phyloP scores from a whole-genome alignment of 2,113 vertebrate species.

The Lepus europaeus region DNA sequence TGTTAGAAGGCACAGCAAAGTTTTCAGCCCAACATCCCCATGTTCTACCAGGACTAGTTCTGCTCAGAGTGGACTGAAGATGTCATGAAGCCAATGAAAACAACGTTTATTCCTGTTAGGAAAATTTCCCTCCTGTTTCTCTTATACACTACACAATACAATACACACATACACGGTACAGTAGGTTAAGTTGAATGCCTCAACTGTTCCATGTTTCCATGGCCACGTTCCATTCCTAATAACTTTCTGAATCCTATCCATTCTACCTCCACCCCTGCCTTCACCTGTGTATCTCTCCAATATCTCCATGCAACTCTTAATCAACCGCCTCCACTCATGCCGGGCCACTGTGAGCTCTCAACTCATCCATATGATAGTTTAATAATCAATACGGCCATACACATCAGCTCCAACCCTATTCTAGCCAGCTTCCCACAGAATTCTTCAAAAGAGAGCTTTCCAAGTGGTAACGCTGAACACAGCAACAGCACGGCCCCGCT shows the following conservation, averaged over 20 bases:
- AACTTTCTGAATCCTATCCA: neutral
- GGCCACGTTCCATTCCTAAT: neutral
- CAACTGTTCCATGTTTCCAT: neutral
- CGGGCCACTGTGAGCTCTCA: neutral
- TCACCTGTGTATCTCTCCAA: neutral
- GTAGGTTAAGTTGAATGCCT: neutral
- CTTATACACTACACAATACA: neutral
- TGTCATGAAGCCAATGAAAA: neutral
- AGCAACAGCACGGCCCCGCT: neutral
- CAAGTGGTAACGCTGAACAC: neutral
- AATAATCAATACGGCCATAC: neutral
- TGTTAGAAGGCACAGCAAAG: neutral
- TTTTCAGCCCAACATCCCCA: neutral
- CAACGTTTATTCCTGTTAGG: neutral
- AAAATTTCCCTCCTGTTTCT: accelerated
- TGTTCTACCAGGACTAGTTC: neutral
- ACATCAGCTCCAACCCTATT: neutral
- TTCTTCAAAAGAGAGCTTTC: neutral
- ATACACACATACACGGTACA: neutral
- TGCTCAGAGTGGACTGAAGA: neutral
- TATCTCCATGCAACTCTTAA: no score
- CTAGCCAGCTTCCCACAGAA: neutral
- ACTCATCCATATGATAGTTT: neutral
- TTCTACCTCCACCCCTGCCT: neutral
- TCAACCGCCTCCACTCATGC: neutral